These are phyloP conservation scores for Petrocephalus microphthalmus DNA, from an alignment of 2,113 vertebrate genomes.

Conservation along the genomic window DNA sequence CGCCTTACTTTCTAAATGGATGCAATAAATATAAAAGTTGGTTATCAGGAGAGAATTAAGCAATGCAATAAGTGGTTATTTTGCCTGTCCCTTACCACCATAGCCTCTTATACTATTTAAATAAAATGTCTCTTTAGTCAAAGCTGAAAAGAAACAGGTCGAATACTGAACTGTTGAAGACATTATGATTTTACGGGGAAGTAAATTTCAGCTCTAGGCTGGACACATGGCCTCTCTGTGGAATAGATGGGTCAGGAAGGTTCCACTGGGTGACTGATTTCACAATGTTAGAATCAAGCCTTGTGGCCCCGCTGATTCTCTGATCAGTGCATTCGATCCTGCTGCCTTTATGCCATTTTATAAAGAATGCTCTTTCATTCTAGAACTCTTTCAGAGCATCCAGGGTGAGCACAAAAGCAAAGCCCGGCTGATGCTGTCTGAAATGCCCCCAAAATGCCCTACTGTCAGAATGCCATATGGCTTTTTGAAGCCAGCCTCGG, in stretches of 20 bases:
- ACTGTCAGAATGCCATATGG: constrained; percentile 15
- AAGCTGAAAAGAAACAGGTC: constrained; percentile 44
- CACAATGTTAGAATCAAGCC: constrained; percentile 53
- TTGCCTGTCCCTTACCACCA: constrained; percentile 41
- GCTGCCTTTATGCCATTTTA: background rate
- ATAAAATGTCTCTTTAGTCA: constrained; percentile 52
- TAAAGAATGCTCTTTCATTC: constrained; percentile 14
- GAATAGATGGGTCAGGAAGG: constrained; percentile 40
- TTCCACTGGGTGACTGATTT: constrained; percentile 50
- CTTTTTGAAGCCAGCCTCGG: constrained; percentile 16
- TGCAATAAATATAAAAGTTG: constrained; percentile 8
- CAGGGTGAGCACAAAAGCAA: constrained; percentile 11
- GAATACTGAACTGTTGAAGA: constrained; percentile 50
- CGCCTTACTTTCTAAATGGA: constrained; percentile 20
- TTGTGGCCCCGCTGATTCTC: constrained; percentile 38
- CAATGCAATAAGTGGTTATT: constrained; percentile 36
- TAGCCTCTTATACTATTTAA: constrained; percentile 57
- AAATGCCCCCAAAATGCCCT: background rate
- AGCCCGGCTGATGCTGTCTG: constrained; percentile 9
- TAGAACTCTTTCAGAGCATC: background rate
- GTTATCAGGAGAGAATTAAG: constrained; percentile 41
- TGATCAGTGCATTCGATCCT: constrained; percentile 16
- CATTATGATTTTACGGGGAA: constrained; percentile 45
- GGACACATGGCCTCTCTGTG: constrained; percentile 33
- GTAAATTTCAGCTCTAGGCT: constrained; percentile 36